Base-by-base conservation (phyloP, 1,140 invertebrate genomes). In the Archegozetes longisetosus region DNA sequence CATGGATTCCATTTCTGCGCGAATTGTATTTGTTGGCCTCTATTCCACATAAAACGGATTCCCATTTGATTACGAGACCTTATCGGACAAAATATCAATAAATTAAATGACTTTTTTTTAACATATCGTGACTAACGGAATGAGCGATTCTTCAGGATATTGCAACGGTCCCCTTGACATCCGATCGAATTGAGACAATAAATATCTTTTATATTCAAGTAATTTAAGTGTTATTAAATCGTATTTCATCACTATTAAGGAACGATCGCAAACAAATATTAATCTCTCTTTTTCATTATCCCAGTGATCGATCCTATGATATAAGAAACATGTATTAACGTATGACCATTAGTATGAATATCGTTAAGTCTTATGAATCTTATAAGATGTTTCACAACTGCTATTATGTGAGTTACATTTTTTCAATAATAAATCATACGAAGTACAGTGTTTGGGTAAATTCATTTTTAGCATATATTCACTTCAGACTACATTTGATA, bases 1-100 rank as follows among this genome's bases (percentile, higher is more conserved):
- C 86, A 88, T 1, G 86, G 86, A 71, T 91, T 91, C 87, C 87
- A 91, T 62, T 81, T 81, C 63, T 84, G 82, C 57, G 79, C 75
- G 65, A 86, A 75, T 1, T 79, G 72, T 23, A 85, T 66, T 1
- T 82, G 78, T 66, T 82, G 73, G 0, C 81, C 81, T 66, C 79
- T 77, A 66, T 84, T 84, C 83, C 85, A 88, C 71, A 83, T 79
- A 26, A 85, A 70, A 58, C 85, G 77, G 14, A 88, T 75, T 2
- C 85, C 86, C 23, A 77, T 77, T 66, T 83, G 78, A 66, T 84
- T 80, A 49, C 84, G 74, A 62, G 69, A 66, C 23, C 70, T 74
- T 23, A 47, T n/a, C 24, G 28, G 24, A 55, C 9, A 23, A 55
- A 28, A 12, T 12, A 53, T 12, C n/a, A 53, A 2, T 13, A 12